These are phyloP conservation scores for Ictidomys tridecemlineatus DNA, from an alignment of 2,113 vertebrate species.

Conservation along the genomic window DNA sequence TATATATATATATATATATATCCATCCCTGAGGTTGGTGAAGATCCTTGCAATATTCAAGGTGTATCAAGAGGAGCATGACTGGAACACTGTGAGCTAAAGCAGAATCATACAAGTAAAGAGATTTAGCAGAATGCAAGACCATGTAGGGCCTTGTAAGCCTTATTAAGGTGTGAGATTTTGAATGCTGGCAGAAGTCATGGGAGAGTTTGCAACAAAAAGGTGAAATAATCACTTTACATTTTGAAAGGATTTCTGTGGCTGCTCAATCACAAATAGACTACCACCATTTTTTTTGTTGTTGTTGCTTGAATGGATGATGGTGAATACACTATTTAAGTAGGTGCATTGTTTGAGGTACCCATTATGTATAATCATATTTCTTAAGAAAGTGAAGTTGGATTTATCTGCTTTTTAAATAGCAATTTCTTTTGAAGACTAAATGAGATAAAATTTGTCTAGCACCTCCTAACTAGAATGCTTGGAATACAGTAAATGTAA, in stretches of 20 bases:
- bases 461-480: background rate
- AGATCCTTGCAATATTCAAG: background rate
- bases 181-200: background rate
- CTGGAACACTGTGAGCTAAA: background rate
- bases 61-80: background rate
- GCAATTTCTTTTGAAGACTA: background rate
- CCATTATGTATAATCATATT: background rate
- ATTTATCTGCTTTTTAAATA: background rate
- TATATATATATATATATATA: too few species aligned
- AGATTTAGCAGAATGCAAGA: background rate
- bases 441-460: background rate
- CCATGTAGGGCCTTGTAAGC: background rate
- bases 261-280: background rate
- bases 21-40: background rate
- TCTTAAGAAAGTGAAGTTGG: background rate
- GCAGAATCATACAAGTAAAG: background rate
- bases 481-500: background rate
- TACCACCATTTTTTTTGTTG: background rate
- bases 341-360: rapidly evolving
- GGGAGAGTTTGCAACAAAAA: background rate
- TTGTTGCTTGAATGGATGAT: background rate
- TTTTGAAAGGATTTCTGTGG: background rate
- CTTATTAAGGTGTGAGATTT: background rate
- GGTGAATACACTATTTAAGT: background rate
- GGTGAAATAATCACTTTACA: background rate